Percentiles rank a stretch among this genome's conserved stretches.
Conservation (phyloP, 2,888 invertebrate genomes). For the Podotricha telesiphe region DNA sequence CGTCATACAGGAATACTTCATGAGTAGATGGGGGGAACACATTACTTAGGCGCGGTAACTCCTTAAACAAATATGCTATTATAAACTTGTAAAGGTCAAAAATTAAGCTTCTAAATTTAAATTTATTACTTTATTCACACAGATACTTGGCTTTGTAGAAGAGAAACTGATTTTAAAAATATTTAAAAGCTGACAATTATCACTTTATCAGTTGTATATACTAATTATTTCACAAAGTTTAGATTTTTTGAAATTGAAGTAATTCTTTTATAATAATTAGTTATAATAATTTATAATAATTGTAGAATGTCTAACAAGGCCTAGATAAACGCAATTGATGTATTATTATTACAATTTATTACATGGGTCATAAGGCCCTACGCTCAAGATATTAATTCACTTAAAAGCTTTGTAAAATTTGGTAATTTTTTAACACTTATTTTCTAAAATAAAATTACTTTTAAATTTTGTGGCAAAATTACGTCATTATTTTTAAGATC, state of each 20-base stretch:
- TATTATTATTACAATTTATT: no score
- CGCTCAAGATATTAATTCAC: no score
- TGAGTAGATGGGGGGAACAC: conserved; percentile 9
- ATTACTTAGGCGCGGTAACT: conserved; percentile 35
- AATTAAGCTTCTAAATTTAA: conserved; percentile 43
- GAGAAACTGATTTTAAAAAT: background rate
- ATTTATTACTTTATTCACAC: conserved; percentile 37
- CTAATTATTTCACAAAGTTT: background rate
- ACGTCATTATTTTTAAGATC: conserved; percentile 5
- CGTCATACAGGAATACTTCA: conserved; percentile 11
- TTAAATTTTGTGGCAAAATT: no score
- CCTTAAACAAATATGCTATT: conserved; percentile 41
- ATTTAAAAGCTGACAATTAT: background rate
- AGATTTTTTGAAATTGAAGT: no score
- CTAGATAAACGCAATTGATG: no score
- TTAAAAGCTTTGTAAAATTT: no score
- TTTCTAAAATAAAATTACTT: no score
- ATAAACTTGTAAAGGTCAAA: conserved; percentile 41
- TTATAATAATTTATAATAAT: no score
- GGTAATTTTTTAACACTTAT: no score
- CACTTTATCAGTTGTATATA: background rate
- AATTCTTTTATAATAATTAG: no score
- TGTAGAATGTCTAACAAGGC: no score
- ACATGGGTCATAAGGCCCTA: no score
- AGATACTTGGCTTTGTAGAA: conserved; percentile 29